phyloP scores from a whole-genome alignment of 2,888 invertebrate genomes.

The Phlogophora meticulosa region DNA sequence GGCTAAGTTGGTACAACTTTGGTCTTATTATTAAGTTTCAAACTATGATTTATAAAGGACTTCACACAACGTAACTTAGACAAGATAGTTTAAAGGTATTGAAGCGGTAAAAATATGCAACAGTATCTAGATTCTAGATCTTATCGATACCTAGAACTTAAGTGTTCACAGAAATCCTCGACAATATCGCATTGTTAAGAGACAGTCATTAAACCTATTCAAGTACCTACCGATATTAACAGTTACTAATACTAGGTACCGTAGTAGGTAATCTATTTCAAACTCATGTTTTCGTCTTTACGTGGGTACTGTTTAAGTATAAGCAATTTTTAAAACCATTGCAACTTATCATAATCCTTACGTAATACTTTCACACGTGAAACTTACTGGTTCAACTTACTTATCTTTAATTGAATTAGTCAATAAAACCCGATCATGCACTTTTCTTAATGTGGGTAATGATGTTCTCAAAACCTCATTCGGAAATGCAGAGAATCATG shows the following conservation, averaged over 20 bases:
- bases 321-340: neutral
- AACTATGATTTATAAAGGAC: conserved; percentile 41
- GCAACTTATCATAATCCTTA: conserved; percentile 18
- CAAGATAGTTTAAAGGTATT: conserved; percentile 11
- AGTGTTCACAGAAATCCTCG: conserved; percentile 11
- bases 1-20: conserved; percentile 34
- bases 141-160: conserved; percentile 12
- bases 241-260: neutral
- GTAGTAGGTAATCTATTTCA: too few species aligned
- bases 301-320: too few species aligned
- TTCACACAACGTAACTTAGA: conserved; percentile 9
- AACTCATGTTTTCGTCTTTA: neutral
- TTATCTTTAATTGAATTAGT: conserved; percentile 19
- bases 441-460: conserved; percentile 7
- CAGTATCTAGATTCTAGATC: conserved; percentile 4
- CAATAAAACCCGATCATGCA: conserved; percentile 8
- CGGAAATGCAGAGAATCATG: conserved; percentile 53
- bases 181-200: neutral
- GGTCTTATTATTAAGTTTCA: conserved; percentile 49
- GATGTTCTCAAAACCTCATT: conserved; percentile 43
- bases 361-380: conserved; percentile 12
- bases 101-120: conserved; percentile 6
- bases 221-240: neutral
- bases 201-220: neutral
- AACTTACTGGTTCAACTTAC: conserved; percentile 1